A percentile compares a stretch with the other conserved stretches of the same genome.
phyloP scores from a whole-genome alignment of 2,888 invertebrate genomes.

The Aphodius granarius region DNA sequence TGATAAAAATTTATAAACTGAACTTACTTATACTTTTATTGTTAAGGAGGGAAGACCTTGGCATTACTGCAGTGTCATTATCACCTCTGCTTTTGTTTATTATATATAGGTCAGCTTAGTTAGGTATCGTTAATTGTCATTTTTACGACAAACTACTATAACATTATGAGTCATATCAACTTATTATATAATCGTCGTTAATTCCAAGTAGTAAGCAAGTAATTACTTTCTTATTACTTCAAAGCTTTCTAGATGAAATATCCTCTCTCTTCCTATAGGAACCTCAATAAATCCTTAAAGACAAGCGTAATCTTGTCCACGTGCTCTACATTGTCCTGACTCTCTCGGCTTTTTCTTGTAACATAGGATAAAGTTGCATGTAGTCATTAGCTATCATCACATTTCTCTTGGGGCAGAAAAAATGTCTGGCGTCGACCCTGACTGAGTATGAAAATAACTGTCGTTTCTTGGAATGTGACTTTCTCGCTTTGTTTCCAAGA shows the following conservation, averaged over 20 bases:
- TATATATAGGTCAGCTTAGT: too few species aligned
- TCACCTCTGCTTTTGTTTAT: background rate
- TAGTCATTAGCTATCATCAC: background rate
- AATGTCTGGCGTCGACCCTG: background rate
- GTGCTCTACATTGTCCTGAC: too few species aligned
- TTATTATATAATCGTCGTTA: too few species aligned
- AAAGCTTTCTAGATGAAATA: too few species aligned
- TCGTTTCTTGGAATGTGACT: background rate
- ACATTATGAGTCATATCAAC: too few species aligned
- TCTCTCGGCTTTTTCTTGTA: background rate
- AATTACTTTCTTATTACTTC: too few species aligned
- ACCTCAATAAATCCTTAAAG: too few species aligned
- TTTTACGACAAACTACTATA: too few species aligned
- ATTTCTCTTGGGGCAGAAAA: background rate
- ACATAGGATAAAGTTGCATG: background rate
- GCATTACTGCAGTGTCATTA: background rate
- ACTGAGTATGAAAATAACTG: background rate
- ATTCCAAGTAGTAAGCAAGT: too few species aligned
- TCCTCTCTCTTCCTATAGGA: too few species aligned
- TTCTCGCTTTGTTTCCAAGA: background rate
- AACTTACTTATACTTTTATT: background rate
- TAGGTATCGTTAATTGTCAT: too few species aligned
- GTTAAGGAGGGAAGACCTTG: background rate
- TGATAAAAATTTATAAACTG: background rate
- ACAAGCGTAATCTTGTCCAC: too few species aligned